Evolutionary conservation across 2,113 vertebrate genomes (phyloP).

Genomic region (Plotosus lineatus): DNA sequence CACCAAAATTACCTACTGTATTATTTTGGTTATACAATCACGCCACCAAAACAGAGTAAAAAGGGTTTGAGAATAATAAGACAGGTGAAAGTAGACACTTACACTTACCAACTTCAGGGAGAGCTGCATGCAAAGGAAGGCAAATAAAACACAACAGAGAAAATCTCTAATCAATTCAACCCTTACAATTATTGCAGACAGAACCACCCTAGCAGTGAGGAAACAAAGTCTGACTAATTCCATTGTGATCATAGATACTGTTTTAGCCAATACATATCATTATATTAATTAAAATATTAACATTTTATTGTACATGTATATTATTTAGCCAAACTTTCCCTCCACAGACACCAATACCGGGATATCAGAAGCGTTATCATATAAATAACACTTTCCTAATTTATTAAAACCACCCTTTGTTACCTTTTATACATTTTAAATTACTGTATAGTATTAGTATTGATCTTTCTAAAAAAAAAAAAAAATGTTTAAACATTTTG

Average conservation of each 20-base stretch:
- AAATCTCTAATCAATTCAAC: constrained; percentile 40
- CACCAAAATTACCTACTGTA: neutral
- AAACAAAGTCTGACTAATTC: neutral
- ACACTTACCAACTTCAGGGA: constrained; percentile 97
- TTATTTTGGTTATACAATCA: constrained; percentile 1
- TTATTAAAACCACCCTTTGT: neutral
- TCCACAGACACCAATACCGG: neutral
- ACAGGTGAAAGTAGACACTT: constrained; percentile 46
- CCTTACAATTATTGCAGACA: neutral
- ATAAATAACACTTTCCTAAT: neutral
- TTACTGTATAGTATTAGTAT: no score
- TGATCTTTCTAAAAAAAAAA: no score
- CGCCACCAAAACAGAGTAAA: neutral
- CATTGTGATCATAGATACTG: neutral
- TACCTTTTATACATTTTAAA: neutral
- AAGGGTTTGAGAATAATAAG: neutral
- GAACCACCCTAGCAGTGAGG: neutral
- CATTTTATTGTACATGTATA: neutral
- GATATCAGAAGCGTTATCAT: neutral
- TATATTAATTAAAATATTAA: neutral
- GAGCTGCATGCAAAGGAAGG: constrained; percentile 77
- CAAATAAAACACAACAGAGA: constrained; percentile 57
- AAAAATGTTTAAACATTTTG: neutral
- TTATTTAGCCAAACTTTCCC: neutral
- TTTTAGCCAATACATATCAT: neutral